phyloP scores from a whole-genome alignment of 2,888 invertebrate species.

The Colostygia pectinataria region DNA sequence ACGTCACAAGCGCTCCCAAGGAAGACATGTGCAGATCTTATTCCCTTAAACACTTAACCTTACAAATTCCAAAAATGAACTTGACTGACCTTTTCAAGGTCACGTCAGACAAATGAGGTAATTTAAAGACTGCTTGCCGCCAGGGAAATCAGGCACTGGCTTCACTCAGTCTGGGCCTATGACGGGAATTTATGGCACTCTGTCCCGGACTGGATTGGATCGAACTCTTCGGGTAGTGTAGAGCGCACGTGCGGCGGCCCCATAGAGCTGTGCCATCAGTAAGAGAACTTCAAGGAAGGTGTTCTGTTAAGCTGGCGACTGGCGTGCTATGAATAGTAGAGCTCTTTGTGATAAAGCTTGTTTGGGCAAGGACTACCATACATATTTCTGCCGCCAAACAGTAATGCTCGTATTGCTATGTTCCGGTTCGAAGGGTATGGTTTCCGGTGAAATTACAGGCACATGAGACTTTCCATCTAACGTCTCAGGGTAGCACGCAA shows the following conservation, averaged over 20 bases:
- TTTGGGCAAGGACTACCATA: too few species aligned
- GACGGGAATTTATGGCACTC: conserved; percentile 65
- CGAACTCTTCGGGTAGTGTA: conserved; percentile 29
- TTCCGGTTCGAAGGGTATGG: too few species aligned
- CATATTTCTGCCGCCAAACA: too few species aligned
- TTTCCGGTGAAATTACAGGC: too few species aligned
- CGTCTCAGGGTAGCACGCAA: too few species aligned
- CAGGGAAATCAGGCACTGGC: conserved; percentile 61
- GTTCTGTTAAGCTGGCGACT: too few species aligned
- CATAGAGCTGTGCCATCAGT: conserved; percentile 2
- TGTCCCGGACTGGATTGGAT: conserved; percentile 45
- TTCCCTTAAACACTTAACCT: background rate
- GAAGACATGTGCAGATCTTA: too few species aligned
- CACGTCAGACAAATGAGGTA: conserved; percentile 45
- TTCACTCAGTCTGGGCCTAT: conserved; percentile 49
- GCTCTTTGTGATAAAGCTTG: too few species aligned
- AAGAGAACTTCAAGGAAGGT: background rate
- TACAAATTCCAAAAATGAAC: conserved; percentile 25
- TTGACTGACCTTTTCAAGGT: conserved; percentile 46
- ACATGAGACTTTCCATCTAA: too few species aligned
- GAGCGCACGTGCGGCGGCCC: conserved; percentile 22
- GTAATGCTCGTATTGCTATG: too few species aligned
- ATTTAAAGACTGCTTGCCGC: conserved; percentile 54
- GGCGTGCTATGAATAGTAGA: too few species aligned
- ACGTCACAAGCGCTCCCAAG: too few species aligned